These are phyloP conservation scores for Cherax quadricarinatus DNA, from an alignment of 1,140 invertebrate genomes.

Conservation along the genomic window DNA sequence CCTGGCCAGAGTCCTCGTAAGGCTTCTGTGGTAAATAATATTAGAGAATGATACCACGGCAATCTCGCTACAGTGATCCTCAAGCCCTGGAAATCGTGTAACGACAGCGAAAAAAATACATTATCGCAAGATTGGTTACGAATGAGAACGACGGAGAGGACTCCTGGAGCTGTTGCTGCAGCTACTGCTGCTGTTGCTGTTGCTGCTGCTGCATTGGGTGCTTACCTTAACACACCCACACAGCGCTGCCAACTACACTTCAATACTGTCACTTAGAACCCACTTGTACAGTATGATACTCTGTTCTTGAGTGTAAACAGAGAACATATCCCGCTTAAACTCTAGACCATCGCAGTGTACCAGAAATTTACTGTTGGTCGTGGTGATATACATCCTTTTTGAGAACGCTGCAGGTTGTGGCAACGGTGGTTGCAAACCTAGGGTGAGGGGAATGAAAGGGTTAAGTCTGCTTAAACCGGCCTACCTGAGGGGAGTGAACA, in stretches of 20 bases:
- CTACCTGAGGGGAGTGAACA: constrained; percentile 25
- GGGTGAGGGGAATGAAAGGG: constrained; percentile 55
- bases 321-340: no score
- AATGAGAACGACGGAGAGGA: constrained; percentile 4
- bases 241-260: not conserved
- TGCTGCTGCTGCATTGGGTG: not conserved
- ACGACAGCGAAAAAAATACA: not conserved
- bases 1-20: not conserved
- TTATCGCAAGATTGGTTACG: constrained; percentile 34
- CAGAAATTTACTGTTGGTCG: no score
- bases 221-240: not conserved
- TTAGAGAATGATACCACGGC: not conserved
- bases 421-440: constrained; percentile 43
- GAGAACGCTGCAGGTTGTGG: constrained; percentile 15
- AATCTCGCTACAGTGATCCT: constrained; percentile 1
- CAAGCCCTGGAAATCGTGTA: constrained; percentile 21
- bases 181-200: not conserved
- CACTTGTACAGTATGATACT: not conserved
- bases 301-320: not conserved
- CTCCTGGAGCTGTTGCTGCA: not conserved
- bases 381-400: no score
- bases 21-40: not conserved
- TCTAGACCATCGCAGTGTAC: no score
- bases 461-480: constrained; percentile 50
- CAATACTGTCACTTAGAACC: not conserved